phyloP scores from a whole-genome alignment of 2,797 vertebrate genomes.

The Buphagus erythrorhynchus region DNA sequence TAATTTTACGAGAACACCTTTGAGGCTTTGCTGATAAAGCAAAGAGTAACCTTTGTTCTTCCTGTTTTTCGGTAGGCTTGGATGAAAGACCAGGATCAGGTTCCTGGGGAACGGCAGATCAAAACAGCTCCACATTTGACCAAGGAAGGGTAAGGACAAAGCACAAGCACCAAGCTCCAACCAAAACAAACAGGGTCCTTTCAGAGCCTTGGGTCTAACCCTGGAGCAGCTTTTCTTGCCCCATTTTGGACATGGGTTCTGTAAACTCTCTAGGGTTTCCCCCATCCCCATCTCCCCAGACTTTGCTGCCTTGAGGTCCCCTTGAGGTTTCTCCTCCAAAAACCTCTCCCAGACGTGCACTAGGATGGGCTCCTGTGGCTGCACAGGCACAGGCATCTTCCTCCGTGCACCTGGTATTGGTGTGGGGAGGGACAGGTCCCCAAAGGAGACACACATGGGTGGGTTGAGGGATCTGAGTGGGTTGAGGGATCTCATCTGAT shows the following conservation, averaged over 20 bases:
- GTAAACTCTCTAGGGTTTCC: not conserved
- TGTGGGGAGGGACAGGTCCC: not conserved
- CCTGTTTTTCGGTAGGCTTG: slow-evolving; percentile 81
- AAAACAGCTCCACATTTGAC: slow-evolving; percentile 93
- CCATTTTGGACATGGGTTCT: not conserved
- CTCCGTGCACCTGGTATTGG: accelerated
- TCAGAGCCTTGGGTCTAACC: not conserved
- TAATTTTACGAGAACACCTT: slow-evolving; percentile 62
- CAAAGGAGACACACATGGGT: accelerated
- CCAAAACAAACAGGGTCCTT: not conserved
- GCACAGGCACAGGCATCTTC: not conserved
- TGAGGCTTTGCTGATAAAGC: slow-evolving; percentile 65
- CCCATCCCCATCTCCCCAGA: not conserved
- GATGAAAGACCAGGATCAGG: slow-evolving; percentile 91
- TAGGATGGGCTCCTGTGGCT: not conserved
- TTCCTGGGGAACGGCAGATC: slow-evolving; percentile 91
- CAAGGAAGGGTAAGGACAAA: slow-evolving; percentile 88
- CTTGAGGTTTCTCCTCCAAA: not conserved
- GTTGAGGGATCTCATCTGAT: not conserved
- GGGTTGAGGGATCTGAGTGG: not conserved
- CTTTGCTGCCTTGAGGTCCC: not conserved
- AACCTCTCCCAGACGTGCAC: not conserved
- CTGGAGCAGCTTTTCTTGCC: not conserved
- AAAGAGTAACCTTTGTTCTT: slow-evolving; percentile 31
- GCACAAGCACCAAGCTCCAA: not conserved